phyloP scores from a whole-genome alignment of 2,797 vertebrate genomes.

The Megaceryle alcyon region DNA sequence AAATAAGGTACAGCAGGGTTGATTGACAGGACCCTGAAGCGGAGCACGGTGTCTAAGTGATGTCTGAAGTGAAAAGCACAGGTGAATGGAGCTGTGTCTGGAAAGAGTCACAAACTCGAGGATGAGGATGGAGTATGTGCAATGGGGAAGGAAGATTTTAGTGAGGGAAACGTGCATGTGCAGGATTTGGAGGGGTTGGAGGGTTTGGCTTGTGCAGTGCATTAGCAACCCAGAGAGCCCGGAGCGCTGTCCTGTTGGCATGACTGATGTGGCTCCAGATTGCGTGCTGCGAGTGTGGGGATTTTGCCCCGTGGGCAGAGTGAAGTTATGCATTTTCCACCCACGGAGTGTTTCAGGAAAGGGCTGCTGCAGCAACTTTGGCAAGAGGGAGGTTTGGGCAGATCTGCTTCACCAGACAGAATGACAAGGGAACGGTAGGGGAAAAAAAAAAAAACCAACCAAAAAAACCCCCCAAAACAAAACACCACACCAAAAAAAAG shows the following conservation, averaged over 20 bases:
- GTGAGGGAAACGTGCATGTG: not conserved
- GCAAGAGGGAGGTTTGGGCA: not conserved
- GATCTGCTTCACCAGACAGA: not conserved
- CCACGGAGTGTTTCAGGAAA: not conserved
- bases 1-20: not conserved
- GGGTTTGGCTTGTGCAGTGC: not conserved
- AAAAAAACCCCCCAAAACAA: no score
- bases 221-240: not conserved
- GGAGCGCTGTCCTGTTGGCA: not conserved
- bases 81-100: not conserved
- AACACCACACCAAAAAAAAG: not conserved
- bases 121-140: not conserved
- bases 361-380: conserved; percentile 1
- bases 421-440: not conserved
- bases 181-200: not conserved
- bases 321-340: not conserved
- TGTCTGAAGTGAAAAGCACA: not conserved
- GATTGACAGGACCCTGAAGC: not conserved
- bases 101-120: not conserved
- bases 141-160: not conserved
- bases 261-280: not conserved
- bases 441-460: not conserved
- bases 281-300: not conserved
- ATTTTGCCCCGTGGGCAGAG: not conserved
- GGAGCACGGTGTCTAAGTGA: not conserved